phyloP scores from a whole-genome alignment of 2,888 invertebrate genomes.

The Colletes collaris region DNA sequence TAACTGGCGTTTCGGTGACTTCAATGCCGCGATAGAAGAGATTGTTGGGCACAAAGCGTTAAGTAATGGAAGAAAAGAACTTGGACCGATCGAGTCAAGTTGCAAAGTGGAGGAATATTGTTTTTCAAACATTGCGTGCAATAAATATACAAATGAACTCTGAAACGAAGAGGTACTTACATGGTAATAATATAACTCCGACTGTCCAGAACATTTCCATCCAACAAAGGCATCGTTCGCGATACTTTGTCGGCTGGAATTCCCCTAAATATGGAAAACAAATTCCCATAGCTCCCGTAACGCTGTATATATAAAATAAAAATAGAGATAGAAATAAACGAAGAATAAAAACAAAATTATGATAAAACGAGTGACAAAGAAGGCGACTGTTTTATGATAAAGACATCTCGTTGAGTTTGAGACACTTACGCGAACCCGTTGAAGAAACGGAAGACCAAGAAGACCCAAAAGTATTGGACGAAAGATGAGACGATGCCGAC shows the following conservation, averaged over 20 bases:
- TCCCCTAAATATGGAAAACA: slow-evolving; percentile 93
- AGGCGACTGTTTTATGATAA: no score
- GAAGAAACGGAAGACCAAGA: slow-evolving; percentile 89
- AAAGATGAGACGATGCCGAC: slow-evolving; percentile 90
- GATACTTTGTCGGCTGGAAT: slow-evolving; percentile 91
- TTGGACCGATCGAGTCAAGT: no score
- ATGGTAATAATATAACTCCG: slow-evolving; percentile 89
- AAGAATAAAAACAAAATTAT: slow-evolving; percentile 3
- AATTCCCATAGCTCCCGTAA: slow-evolving; percentile 93
- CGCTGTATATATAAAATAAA: slow-evolving; percentile 82
- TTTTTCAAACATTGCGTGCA: no score
- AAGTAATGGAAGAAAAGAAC: background rate
- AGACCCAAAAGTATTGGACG: slow-evolving; percentile 89
- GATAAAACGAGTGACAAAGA: background rate
- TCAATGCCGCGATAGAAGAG: background rate
- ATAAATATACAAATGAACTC: no score
- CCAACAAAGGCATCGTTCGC: slow-evolving; percentile 92
- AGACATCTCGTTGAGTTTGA: background rate
- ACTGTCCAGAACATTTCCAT: slow-evolving; percentile 94
- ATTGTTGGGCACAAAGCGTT: background rate
- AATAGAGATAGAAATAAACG: slow-evolving; percentile 11
- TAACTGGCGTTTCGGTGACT: slow-evolving; percentile 3
- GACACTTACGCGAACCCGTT: slow-evolving; percentile 91
- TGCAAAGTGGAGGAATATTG: no score
- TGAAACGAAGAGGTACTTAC: slow-evolving; percentile 83